Percentiles rank a stretch among this genome's conserved stretches.
Evolutionary conservation across 2,888 invertebrate genomes (phyloP).

Genomic region (Pasiphila rectangulata): DNA sequence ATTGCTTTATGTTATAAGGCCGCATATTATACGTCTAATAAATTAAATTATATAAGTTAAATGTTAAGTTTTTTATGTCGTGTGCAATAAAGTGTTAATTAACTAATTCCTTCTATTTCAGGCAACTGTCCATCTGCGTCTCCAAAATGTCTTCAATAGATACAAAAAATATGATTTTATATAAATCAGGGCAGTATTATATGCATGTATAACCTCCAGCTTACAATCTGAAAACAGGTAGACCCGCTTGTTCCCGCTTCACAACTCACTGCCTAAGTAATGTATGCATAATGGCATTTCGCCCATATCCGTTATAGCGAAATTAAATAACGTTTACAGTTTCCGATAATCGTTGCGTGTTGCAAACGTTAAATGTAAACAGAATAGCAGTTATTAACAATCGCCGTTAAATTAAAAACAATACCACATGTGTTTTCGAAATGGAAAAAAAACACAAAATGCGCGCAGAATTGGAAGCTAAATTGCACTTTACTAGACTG

Average conservation of each 20-base stretch:
- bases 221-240: neutral
- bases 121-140: too few species aligned
- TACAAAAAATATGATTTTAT: too few species aligned
- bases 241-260: neutral
- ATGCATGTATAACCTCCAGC: too few species aligned
- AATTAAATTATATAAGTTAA: too few species aligned
- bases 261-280: neutral
- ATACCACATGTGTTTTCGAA: constrained; percentile 7
- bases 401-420: constrained; percentile 19
- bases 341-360: constrained; percentile 41
- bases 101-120: too few species aligned
- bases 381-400: constrained; percentile 21
- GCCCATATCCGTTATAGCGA: constrained; percentile 31
- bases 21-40: too few species aligned
- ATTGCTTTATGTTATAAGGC: too few species aligned
- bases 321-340: constrained; percentile 46
- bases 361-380: constrained; percentile 33
- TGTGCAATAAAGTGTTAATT: too few species aligned
- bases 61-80: too few species aligned
- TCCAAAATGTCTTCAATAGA: too few species aligned
- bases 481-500: constrained; percentile 30
- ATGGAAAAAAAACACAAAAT: constrained; percentile 20
- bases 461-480: constrained; percentile 26
- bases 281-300: constrained; percentile 21
- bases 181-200: too few species aligned